Percentiles rank a stretch among this genome's conserved stretches.
phyloP scores from a whole-genome alignment of 2,113 vertebrate genomes.

The Glaucomys volans region DNA sequence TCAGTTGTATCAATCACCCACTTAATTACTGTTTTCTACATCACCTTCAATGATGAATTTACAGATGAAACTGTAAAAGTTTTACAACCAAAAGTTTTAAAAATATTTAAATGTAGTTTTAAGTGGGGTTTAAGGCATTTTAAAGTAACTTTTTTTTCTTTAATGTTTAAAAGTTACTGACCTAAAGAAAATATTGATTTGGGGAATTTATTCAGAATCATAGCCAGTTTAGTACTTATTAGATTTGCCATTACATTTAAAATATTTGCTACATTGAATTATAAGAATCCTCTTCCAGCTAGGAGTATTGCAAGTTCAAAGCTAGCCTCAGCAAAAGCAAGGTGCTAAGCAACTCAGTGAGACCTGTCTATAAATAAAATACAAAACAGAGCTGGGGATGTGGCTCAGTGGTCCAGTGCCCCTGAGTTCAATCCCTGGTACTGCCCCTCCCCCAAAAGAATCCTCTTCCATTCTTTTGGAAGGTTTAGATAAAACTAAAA shows the following conservation, averaged over 20 bases:
- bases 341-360: too few relatives aligned
- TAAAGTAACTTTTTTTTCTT: conserved; percentile 37
- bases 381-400: too few relatives aligned
- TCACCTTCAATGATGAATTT: conserved; percentile 56
- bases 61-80: conserved; percentile 66
- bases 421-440: too few relatives aligned
- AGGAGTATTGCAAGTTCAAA: too few relatives aligned
- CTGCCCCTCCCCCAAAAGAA: background rate
- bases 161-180: conserved; percentile 33
- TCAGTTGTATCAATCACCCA: conserved; percentile 53
- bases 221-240: background rate
- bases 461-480: background rate
- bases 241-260: conserved; percentile 36
- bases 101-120: conserved; percentile 41
- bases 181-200: conserved; percentile 36
- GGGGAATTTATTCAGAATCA: conserved; percentile 33
- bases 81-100: conserved; percentile 34
- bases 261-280: conserved; percentile 50
- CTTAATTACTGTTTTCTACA: conserved; percentile 70
- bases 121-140: background rate
- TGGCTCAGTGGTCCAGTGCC: too few relatives aligned
- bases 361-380: too few relatives aligned
- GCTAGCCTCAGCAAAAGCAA: too few relatives aligned
- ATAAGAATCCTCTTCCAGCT: background rate
- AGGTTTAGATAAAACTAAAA: conserved; percentile 1